Evolutionary conservation across 1,140 invertebrate genomes (phyloP).

Genomic region (Solen grandis): DNA sequence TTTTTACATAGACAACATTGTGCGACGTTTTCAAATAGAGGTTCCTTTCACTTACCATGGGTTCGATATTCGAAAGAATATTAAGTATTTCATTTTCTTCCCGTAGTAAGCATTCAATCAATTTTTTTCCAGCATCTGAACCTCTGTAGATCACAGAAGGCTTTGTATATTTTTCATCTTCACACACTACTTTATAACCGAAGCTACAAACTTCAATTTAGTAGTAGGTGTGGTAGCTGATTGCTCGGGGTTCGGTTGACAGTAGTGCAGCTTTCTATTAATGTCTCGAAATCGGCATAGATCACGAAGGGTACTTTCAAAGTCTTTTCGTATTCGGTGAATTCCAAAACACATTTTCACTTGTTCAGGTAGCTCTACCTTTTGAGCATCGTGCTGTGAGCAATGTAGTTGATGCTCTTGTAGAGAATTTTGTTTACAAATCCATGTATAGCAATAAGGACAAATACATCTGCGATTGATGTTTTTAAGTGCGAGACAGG

Average conservation of each 20-base stretch:
- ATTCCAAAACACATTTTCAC: not conserved
- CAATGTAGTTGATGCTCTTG: constrained; percentile 16
- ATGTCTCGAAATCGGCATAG: constrained; percentile 11
- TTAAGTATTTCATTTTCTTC: constrained; percentile 25
- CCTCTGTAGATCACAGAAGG: constrained; percentile 31
- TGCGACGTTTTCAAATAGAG: not conserved
- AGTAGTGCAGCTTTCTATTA: constrained; percentile 9
- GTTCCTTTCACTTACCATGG: constrained; percentile 10
- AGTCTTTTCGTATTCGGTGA: constrained; percentile 11
- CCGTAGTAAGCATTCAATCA: constrained; percentile 14
- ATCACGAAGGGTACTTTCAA: not conserved
- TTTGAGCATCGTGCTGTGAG: constrained; percentile 2
- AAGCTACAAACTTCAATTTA: constrained; percentile 18
- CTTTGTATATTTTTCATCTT: constrained; percentile 3
- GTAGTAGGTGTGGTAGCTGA: constrained; percentile 2
- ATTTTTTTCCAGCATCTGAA: constrained; percentile 21
- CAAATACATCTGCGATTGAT: constrained; percentile 5
- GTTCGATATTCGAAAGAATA: constrained; percentile 16
- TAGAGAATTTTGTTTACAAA: not conserved
- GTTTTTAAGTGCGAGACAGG: not conserved
- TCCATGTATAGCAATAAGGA: no score
- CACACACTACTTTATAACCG: constrained; percentile 30
- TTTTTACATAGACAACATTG: constrained; percentile 50
- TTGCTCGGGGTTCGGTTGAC: not conserved
- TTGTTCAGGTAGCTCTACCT: not conserved